Conservation (phyloP, 2,888 invertebrate species). For the Terebella lapidaria region DNA sequence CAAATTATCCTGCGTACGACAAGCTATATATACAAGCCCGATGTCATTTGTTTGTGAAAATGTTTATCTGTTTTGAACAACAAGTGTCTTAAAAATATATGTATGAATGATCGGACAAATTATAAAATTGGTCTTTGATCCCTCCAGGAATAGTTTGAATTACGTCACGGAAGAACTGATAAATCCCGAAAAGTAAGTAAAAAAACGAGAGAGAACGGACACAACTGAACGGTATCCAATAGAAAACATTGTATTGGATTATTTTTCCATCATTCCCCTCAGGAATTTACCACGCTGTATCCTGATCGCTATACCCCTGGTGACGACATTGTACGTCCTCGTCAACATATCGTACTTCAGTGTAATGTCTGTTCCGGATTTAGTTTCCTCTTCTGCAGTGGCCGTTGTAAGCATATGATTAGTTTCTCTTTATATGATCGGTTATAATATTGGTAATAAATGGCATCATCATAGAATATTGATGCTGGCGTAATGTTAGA, state of each 20-base stretch:
- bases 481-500: too few species aligned
- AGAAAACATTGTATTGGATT: background rate
- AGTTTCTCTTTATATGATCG: too few species aligned
- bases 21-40: too few species aligned
- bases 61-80: too few species aligned
- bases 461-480: too few species aligned
- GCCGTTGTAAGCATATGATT: constrained; percentile 65
- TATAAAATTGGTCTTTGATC: too few species aligned
- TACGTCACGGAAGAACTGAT: constrained; percentile 4
- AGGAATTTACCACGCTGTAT: constrained; percentile 80
- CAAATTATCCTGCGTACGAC: too few species aligned
- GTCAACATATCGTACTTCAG: constrained; percentile 86
- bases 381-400: constrained; percentile 71
- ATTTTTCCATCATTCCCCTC: background rate
- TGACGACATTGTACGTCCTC: constrained; percentile 72
- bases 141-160: background rate
- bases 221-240: background rate
- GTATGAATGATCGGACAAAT: too few species aligned
- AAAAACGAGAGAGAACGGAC: background rate
- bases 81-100: background rate
- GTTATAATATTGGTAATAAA: too few species aligned
- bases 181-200: background rate
- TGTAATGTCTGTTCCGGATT: constrained; percentile 68
- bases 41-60: background rate
- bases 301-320: constrained; percentile 73